Evolutionary conservation across 2,113 vertebrate genomes (phyloP), one percentile per base, ranked within the genome.

Genomic region (Coptodon bakossiorum): DNA sequence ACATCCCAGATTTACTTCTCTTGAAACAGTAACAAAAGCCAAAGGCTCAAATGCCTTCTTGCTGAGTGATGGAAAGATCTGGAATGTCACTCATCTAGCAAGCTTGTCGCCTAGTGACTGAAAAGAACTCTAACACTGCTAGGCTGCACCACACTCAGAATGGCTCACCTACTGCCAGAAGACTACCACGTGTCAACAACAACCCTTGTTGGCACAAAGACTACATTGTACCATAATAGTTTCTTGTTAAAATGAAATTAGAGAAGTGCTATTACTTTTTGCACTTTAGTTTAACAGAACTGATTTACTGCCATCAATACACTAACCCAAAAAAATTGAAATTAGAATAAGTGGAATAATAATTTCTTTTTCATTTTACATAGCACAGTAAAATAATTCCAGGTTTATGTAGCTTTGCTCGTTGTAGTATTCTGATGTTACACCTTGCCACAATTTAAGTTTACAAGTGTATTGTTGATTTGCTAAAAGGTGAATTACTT

Each of bases 391-490:
- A 24, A 6, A 54, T 54, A 54, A 54, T 54, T 24, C 53, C 1
- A 3, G 53, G 22, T 56, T 56, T 56, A 24, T 13, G 3, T 24
- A 56, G 53, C 11, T 13, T 13, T 56, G 22, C 22, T 24, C 13
- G 53, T 54, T 7, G 53, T 54, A 54, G n/a, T 54, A 54, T 54
- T 54, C n/a, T 24, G 53, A 54, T 54, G 53, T 54, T 54, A 54
- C n/a, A 24, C 10, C 0, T 54, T 54, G 1, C n/a, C 22, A 24
- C n/a, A 56, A n/a, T 53, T n/a, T 10, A 56, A 24, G 53, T 24
- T 56, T 56, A 56, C 3, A 24, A 24, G 53, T 56, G 11, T 56
- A 24, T 54, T 24, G n/a, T 54, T 22, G 53, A 54, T 54, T 54
- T 54, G 10, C 53, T 24, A 54, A 24, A 54, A 24, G 53, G 0